Percentiles rank a stretch among this genome's conserved stretches.
These are phyloP conservation scores for Phasia obesa DNA, from an alignment of 2,888 invertebrate species.

Conservation along the genomic window DNA sequence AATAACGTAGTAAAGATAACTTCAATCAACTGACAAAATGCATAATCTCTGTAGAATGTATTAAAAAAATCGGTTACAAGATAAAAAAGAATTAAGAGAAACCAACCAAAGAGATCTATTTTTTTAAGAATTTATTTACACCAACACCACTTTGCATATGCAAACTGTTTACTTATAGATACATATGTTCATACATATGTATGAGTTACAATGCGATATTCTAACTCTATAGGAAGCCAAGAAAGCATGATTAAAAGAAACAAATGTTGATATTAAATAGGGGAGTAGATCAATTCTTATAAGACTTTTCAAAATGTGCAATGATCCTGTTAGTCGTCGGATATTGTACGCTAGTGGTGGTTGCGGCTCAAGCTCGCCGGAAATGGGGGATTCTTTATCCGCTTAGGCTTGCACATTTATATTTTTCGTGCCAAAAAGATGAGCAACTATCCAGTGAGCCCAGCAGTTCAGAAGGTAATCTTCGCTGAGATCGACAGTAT, in stretches of 20 bases:
- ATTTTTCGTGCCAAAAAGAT: too few species aligned
- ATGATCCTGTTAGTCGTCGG: too few species aligned
- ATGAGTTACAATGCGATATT: neutral
- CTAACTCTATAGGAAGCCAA: neutral
- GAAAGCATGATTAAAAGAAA: constrained; percentile 23
- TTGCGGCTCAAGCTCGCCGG: too few species aligned
- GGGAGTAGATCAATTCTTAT: too few species aligned
- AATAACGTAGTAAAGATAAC: constrained; percentile 77
- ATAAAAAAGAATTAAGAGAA: constrained; percentile 71
- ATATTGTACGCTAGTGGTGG: too few species aligned
- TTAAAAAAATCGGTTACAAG: constrained; percentile 78
- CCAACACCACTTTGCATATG: constrained; percentile 6
- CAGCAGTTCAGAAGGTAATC: too few species aligned
- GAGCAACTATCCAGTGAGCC: too few species aligned
- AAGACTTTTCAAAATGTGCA: too few species aligned
- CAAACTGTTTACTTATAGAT: constrained; percentile 1
- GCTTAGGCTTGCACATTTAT: too few species aligned
- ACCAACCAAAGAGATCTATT: constrained; percentile 33
- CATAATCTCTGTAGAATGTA: constrained; percentile 77
- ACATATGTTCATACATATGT: neutral
- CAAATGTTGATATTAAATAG: too few species aligned
- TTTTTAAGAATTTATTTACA: neutral
- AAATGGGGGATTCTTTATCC: too few species aligned
- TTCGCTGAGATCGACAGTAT: too few species aligned
- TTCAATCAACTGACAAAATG: constrained; percentile 80